Base-by-base conservation (phyloP, 2,797 vertebrate genomes). In the Pipistrellus pygmaeus region DNA sequence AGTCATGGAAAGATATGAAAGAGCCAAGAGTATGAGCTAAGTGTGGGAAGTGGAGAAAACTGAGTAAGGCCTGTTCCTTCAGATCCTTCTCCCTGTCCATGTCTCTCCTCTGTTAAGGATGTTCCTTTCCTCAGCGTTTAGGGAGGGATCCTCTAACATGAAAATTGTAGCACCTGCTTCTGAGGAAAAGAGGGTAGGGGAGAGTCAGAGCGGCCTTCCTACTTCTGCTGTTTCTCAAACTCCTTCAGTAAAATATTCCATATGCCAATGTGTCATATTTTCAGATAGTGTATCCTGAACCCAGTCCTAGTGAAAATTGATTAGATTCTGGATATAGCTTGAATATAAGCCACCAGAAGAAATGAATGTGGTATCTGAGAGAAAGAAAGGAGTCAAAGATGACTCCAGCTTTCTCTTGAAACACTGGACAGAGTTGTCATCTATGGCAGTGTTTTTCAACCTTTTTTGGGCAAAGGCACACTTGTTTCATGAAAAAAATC, bases 291-390 rank as follows among this genome's bases (percentile, higher is more conserved):
- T 38, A 9, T 87, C 68, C 68, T 55, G 48, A 81, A 35, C 35
- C 35, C 35, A 23, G 30, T 55, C 23, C 5, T 12, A 25, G 41
- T 76, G 60, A 30, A 80, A 46, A 64, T n/a, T 82, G 20, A 8
- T 71, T 82, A 25, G 69, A 76, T 55, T 62, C 68, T 32, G 14
- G 44, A 44, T 64, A n/a, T 23, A 27, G 41, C 66, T 55, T 69
- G 85, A 85, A 77, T 48, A 62, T 55, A 77, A 86, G 13, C 86
- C 78, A 44, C 66, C 18, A 55, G 73, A 84, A 69, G 73, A 81
- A 73, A 75, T 5, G 32, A 17, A 18, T 64, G 17, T 21, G 35
- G 53, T 18, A n/a, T 75, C 57, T 35, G 44, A 81, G 32, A 87
- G 66, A 23, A 81, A 68, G 60, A 64, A 83, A 81, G 35, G 13